phyloP scores from a whole-genome alignment of 92 coral and sea anemone genomes.

The Chrysogorgia sp. region DNA sequence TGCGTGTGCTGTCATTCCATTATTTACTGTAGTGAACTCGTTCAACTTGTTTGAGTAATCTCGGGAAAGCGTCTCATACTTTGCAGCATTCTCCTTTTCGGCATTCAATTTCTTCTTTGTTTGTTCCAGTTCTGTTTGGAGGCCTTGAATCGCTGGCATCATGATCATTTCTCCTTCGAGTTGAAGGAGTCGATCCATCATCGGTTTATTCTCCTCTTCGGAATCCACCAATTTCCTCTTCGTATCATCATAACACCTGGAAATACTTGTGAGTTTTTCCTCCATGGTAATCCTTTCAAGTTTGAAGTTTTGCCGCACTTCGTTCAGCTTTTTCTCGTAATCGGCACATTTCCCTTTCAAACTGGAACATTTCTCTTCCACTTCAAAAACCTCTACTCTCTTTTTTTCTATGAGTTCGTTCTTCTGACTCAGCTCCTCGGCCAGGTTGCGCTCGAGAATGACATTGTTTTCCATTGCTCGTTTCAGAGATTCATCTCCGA shows the following conservation, averaged over 20 bases:
- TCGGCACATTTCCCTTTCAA: slow-evolving; percentile 33
- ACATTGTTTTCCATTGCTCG: too few species aligned
- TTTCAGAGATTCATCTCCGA: not conserved
- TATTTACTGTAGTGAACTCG: not conserved
- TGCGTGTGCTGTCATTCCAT: not conserved
- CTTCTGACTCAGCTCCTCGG: not conserved
- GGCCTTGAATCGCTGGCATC: not conserved
- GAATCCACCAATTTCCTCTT: not conserved
- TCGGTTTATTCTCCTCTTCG: slow-evolving; percentile 2
- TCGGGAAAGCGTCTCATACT: not conserved
- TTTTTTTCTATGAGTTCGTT: slow-evolving; percentile 59
- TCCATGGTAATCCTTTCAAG: not conserved
- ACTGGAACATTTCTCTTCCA: slow-evolving; percentile 67
- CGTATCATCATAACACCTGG: not conserved
- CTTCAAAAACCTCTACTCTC: slow-evolving; percentile 62
- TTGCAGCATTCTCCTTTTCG: not conserved
- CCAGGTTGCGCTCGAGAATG: not conserved
- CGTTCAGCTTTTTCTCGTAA: slow-evolving; percentile 1
- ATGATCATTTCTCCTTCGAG: slow-evolving; percentile 6
- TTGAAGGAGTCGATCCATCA: not conserved
- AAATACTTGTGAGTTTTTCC: not conserved
- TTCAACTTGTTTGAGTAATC: not conserved
- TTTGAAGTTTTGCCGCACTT: not conserved
- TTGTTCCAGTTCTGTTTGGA: not conserved
- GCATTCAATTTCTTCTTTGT: not conserved